Evolutionary conservation across 1,140 invertebrate genomes (phyloP), one percentile per base, ranked within the genome.

Genomic region (Dinoponera quadriceps): DNA sequence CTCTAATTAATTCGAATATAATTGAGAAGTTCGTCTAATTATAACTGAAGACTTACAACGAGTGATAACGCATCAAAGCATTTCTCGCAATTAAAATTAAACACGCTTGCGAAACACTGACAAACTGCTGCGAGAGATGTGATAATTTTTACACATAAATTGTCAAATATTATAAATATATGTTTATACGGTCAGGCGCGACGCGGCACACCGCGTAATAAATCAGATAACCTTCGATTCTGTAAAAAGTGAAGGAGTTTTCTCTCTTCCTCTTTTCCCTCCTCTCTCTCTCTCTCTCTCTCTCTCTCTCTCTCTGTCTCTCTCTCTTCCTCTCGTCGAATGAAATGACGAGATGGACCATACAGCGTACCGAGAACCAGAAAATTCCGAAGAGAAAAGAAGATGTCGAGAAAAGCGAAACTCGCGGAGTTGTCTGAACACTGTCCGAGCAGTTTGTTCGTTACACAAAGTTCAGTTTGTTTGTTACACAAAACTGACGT

Each of bases 401-500:
- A 68, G 38, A 68, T 38, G 74, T 38, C 29, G 11, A n/a, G n/a
- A 54, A 77, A 68, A 66, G 60, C 20, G 29, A 54, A 78, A 69
- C 63, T 78, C 22, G 29, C 33, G 49, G 18, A 68, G 33, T 78
- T 69, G 49, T 78, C 33, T 62, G 20, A 69, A 25, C 66, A 49
- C 20, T 38, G 29, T 68, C 68, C 38, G n/a, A n/a, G n/a, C 22
- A 69, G 74, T 68, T 68, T 78, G 63, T 78, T 78, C 63, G 49
- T 68, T 78, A 78, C 48, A 78, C 74, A 78, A 74, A 78, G 49
- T 33, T 78, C 20, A 38, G 74, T 77, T 77, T 77, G 62, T 66
- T 77, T 68, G 63, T 78, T 78, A 68, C 74, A 78, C 33, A 78
- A 68, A 68, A 78, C 48, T 78, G 49, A n/a, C 74, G 49, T 55